Percentiles rank a stretch among this genome's conserved stretches.
phyloP scores from a whole-genome alignment of 37 sponge, comb jelly and placozoan genomes.

The Bolinopsis microptera region DNA sequence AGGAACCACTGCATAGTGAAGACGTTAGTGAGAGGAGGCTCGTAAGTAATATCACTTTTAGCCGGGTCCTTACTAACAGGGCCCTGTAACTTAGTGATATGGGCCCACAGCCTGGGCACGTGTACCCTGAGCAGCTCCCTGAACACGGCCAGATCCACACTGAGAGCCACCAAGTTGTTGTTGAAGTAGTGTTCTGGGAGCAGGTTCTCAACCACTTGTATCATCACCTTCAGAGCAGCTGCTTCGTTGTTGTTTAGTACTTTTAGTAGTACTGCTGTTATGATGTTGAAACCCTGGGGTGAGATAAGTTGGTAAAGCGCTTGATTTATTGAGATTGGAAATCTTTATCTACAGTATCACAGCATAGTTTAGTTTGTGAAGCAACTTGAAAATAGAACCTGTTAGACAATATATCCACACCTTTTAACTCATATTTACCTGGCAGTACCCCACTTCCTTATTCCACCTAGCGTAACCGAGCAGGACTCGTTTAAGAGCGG shows the following conservation, averaged over 20 bases:
- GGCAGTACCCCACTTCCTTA: conserved; percentile 84
- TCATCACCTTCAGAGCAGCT: conserved; percentile 79
- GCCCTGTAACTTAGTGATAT: conserved; percentile 68
- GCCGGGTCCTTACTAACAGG: conserved; percentile 67
- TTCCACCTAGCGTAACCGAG: conserved; percentile 87
- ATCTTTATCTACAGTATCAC: too few species aligned
- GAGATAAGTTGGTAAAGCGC: too few species aligned
- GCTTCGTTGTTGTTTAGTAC: conserved; percentile 78
- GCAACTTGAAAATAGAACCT: too few species aligned
- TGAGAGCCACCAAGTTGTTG: conserved; percentile 78
- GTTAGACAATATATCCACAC: too few species aligned
- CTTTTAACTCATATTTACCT: too few species aligned
- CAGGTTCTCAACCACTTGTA: conserved; percentile 78
- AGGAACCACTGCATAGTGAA: conserved; percentile 95
- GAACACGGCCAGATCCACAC: conserved; percentile 81
- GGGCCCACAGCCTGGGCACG: conserved; percentile 77
- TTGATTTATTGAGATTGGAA: too few species aligned
- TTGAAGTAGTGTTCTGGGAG: conserved; percentile 86
- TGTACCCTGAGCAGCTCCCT: conserved; percentile 72
- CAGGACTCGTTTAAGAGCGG: conserved; percentile 75
- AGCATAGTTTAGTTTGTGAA: too few species aligned
- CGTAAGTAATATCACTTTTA: conserved; percentile 66
- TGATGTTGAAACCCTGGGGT: conserved; percentile 81
- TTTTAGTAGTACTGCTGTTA: conserved; percentile 82
- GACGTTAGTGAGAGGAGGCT: conserved; percentile 86